These are phyloP conservation scores for Hemitrygon akajei DNA, from an alignment of 2,797 vertebrate genomes.

Conservation along the genomic window DNA sequence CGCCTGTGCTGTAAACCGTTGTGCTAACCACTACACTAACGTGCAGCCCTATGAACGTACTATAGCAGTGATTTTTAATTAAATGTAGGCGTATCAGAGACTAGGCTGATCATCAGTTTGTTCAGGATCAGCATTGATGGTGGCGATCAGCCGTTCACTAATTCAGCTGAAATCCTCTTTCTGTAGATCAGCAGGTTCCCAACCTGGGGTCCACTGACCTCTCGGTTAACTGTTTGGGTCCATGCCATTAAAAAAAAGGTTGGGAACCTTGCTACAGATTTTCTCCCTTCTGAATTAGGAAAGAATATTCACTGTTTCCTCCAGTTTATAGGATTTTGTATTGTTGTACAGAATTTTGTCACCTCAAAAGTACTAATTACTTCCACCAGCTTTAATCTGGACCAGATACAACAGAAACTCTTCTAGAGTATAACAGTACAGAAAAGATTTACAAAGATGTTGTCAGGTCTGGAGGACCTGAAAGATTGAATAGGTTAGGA, in stretches of 20 bases:
- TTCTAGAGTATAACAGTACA: too few relatives aligned
- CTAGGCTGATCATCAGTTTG: not conserved
- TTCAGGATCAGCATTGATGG: not conserved
- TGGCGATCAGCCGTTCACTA: not conserved
- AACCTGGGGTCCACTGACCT: too few relatives aligned
- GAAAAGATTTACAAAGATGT: too few relatives aligned
- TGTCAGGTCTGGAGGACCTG: too few relatives aligned
- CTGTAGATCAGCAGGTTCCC: not conserved
- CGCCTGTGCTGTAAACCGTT: too few relatives aligned
- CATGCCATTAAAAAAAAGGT: too few relatives aligned
- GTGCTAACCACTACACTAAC: too few relatives aligned
- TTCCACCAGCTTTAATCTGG: not conserved
- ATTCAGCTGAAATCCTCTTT: not conserved
- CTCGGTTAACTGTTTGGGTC: too few relatives aligned
- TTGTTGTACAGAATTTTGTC: not conserved
- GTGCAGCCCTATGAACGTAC: not conserved
- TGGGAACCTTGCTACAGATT: not conserved
- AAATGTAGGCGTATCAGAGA: not conserved
- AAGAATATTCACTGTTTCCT: not conserved
- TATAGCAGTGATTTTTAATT: not conserved
- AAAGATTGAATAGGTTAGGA: too few relatives aligned
- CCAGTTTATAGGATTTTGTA: not conserved
- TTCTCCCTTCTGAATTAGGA: not conserved
- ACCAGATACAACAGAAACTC: not conserved
- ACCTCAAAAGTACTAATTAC: not conserved